These are phyloP conservation scores for Harpegnathos saltator DNA, from an alignment of 1,140 invertebrate species.

Conservation along the genomic window DNA sequence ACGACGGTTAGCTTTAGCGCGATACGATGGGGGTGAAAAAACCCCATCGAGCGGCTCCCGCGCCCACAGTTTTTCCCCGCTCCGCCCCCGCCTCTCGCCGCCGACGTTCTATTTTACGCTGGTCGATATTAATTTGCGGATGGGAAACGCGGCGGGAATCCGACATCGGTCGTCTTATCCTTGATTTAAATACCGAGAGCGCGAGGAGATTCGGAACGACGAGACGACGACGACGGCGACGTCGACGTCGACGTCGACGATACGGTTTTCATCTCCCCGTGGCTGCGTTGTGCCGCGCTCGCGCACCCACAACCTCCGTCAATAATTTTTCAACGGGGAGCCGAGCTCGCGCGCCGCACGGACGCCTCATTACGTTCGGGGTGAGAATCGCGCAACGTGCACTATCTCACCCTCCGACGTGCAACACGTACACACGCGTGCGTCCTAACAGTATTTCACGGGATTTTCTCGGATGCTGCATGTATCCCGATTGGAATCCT, in stretches of 20 bases:
- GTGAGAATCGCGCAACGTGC: not conserved
- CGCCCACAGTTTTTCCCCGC: constrained; percentile 28
- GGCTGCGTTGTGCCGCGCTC: too few relatives aligned
- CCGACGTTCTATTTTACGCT: constrained; percentile 26
- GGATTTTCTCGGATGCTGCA: too few relatives aligned
- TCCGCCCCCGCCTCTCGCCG: not conserved
- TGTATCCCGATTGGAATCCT: too few relatives aligned
- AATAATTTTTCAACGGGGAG: not conserved
- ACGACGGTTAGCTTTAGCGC: constrained; percentile 46
- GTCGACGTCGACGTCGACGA: too few relatives aligned
- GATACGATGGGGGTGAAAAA: constrained; percentile 42
- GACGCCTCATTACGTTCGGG: not conserved
- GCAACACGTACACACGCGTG: too few relatives aligned
- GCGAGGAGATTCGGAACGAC: not conserved
- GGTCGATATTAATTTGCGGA: constrained; percentile 53
- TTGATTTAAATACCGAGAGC: constrained; percentile 10
- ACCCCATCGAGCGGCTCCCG: constrained; percentile 29
- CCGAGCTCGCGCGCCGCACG: not conserved
- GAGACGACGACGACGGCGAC: too few relatives aligned
- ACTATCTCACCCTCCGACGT: not conserved
- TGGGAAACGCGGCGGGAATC: constrained; percentile 19
- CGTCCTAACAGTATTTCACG: too few relatives aligned
- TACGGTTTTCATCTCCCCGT: too few relatives aligned
- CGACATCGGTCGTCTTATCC: constrained; percentile 3
- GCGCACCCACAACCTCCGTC: not conserved